Evolutionary conservation across 2,888 invertebrate genomes (phyloP).

Genomic region (Caenorhabditis zanzibari): DNA sequence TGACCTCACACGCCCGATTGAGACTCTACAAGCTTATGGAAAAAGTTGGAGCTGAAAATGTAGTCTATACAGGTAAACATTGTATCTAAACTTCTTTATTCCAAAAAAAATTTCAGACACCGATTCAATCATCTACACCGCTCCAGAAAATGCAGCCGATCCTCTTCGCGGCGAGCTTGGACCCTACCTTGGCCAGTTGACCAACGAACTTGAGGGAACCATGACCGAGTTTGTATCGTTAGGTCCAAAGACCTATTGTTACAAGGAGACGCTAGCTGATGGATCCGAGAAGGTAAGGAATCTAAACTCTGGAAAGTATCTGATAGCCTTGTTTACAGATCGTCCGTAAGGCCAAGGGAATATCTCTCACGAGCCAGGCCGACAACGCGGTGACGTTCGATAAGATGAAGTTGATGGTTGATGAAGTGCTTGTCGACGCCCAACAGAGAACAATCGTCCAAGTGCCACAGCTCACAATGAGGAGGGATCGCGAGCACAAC

Average conservation of each 20-base stretch:
- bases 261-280: background rate
- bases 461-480: slow-evolving; percentile 2
- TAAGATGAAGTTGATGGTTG: slow-evolving; percentile 2
- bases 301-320: background rate
- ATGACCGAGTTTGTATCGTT: slow-evolving; percentile 6
- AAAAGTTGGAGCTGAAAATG: slow-evolving; percentile 2
- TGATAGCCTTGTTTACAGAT: background rate
- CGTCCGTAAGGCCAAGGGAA: slow-evolving; percentile 2
- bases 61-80: slow-evolving; percentile 3
- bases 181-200: background rate
- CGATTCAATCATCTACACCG: slow-evolving; percentile 10
- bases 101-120: slow-evolving; percentile 8
- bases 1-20: background rate
- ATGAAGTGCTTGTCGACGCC: background rate
- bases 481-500: background rate
- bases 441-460: background rate
- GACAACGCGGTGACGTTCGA: slow-evolving; percentile 12
- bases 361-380: background rate
- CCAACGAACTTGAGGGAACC: background rate
- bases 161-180: slow-evolving; percentile 2
- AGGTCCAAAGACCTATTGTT: background rate
- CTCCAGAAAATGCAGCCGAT: background rate
- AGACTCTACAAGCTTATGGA: slow-evolving; percentile 8
- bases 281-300: background rate
- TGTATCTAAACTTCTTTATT: background rate